Base-by-base conservation (phyloP, 2,888 invertebrate species). In the Camponotus fellah region DNA sequence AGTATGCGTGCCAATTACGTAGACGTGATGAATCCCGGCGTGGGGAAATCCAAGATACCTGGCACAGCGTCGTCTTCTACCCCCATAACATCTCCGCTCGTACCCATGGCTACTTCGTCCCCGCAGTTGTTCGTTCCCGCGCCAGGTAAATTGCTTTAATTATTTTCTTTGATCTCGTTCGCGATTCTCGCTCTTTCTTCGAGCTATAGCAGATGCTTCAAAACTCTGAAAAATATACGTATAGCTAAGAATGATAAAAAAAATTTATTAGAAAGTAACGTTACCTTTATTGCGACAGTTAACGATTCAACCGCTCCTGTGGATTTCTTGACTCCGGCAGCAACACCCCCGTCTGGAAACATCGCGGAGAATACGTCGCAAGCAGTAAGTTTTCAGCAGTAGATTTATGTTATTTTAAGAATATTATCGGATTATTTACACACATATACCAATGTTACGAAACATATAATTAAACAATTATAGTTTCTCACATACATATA, bases 11-110 rank as follows among this genome's bases (percentile, higher is more conserved):
- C 94, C 95, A 93, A 94, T 88, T 99, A 99, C 95, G 98, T 99
- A 91, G 98, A 99, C 95, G 98, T 99, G 84, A 97, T 98, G 95
- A 98, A 98, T 95, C 97, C 97, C 62, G 95, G 96, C 88, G 97
- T 97, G 17, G 97, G 97, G 10, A 58, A 56, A n/a, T 94, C 94
- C 10, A 95, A 95, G 62, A 90, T 12, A 46, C 43, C 94, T 32
- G 89, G 91, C 34, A 90, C 92, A 43, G 87, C 93, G 46, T 93
- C 95, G 4, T 89, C 92, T 17, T 89, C 92, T 17, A 94, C 95
- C 62, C 95, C 95, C 0, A 94, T 95, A 49, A 92, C 94, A 43
- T 95, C 95, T 8, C 95, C 95, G 76, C 94, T 95, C 65, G 94
- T 94, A 87, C 93, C 94, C 12, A 92, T 95, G 82, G 95, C 95